Percentiles rank a stretch among this genome's conserved stretches.
phyloP scores from a whole-genome alignment of 2,888 invertebrate genomes.

The Cloeon dipterum region DNA sequence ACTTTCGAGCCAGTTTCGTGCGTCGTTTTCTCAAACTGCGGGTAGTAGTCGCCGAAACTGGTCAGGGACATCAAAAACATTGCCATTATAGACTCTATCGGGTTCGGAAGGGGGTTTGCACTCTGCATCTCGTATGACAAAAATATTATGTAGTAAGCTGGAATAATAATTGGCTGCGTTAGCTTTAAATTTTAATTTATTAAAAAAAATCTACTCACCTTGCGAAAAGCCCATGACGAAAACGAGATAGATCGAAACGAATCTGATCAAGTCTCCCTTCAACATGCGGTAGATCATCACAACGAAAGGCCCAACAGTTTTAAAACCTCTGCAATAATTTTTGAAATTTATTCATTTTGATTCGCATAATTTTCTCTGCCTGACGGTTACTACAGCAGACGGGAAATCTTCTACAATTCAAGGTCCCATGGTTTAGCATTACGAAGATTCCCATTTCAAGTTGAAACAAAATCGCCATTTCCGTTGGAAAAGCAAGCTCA shows the following conservation, averaged over 20 bases:
- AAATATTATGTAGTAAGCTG: conserved; percentile 80
- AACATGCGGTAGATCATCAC: conserved; percentile 99
- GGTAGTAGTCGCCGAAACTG: conserved; percentile 87
- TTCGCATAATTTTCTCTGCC: no score
- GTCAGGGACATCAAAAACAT: conserved; percentile 98
- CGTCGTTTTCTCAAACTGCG: conserved; percentile 68
- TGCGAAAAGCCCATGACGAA: conserved; percentile 96
- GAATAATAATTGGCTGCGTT: conserved; percentile 5
- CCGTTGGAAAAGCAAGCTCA: no score
- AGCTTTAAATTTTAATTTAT: not conserved
- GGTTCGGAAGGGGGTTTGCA: conserved; percentile 72
- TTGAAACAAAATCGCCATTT: no score
- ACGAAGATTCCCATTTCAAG: no score
- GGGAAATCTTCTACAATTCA: not conserved
- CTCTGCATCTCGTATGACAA: conserved; percentile 66
- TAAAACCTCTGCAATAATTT: conserved; percentile 59
- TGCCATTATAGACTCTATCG: conserved; percentile 86
- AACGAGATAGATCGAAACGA: conserved; percentile 88
- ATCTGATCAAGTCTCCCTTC: conserved; percentile 82
- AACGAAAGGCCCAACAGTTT: conserved; percentile 97
- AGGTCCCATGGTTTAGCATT: no score
- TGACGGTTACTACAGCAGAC: no score
- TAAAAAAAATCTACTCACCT: conserved; percentile 26
- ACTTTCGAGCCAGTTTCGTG: conserved; percentile 50
- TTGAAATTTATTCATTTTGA: no score